Evolutionary conservation across 1,140 invertebrate species (phyloP).

Genomic region (Zaprionus ghesquierei): DNA sequence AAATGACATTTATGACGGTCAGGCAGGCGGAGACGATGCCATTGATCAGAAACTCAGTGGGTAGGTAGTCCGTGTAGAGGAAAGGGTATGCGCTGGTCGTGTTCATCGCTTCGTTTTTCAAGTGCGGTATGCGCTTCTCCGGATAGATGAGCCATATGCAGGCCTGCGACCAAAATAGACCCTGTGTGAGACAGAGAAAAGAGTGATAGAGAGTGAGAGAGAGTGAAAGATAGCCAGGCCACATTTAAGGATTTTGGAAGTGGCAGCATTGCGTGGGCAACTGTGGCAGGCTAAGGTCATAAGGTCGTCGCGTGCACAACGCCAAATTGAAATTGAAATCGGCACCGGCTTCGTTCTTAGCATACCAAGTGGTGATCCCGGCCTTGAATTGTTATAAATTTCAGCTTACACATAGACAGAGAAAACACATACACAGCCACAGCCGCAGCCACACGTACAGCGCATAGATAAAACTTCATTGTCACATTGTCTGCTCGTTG

Average conservation of each 20-base stretch:
- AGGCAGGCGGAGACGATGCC: slow-evolving; percentile 91
- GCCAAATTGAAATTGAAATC: slow-evolving; percentile 57
- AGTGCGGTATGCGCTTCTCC: slow-evolving; percentile 87
- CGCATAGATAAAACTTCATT: slow-evolving; percentile 58
- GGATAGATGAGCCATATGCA: slow-evolving; percentile 88
- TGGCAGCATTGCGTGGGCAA: slow-evolving; percentile 33
- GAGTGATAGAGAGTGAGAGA: neutral
- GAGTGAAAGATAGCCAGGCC: neutral
- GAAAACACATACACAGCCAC: neutral
- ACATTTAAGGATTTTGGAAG: slow-evolving; percentile 6
- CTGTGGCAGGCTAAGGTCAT: slow-evolving; percentile 63
- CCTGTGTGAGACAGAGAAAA: slow-evolving; percentile 85
- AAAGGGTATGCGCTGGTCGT: slow-evolving; percentile 86
- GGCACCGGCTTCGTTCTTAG: slow-evolving; percentile 38
- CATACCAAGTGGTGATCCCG: slow-evolving; percentile 57
- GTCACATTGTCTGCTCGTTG: slow-evolving; percentile 63
- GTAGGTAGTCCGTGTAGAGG: slow-evolving; percentile 88
- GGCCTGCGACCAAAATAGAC: slow-evolving; percentile 89
- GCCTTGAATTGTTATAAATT: slow-evolving; percentile 72
- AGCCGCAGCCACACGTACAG: slow-evolving; percentile 4
- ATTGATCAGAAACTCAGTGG: slow-evolving; percentile 90
- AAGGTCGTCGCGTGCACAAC: slow-evolving; percentile 56
- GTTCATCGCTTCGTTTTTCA: slow-evolving; percentile 86
- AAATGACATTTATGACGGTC: slow-evolving; percentile 92
- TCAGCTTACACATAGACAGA: slow-evolving; percentile 16